Conservation (phyloP, 2,888 invertebrate species). For the Myopa tessellatipennis region DNA sequence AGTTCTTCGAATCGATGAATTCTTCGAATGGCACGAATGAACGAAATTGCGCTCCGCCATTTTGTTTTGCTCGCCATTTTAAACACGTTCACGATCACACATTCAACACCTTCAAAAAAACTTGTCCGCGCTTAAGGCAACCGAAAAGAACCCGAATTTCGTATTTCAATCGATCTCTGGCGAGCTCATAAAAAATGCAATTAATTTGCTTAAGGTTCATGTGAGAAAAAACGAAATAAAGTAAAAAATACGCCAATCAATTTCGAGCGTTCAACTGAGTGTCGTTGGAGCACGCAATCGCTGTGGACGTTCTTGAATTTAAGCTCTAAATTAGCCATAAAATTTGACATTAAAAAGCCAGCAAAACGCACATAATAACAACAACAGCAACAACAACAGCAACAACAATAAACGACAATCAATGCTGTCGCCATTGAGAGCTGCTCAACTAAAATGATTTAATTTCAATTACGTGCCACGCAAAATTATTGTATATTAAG, state of each 20-base stretch:
- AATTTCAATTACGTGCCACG: constrained; percentile 53
- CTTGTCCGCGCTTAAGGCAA: background rate
- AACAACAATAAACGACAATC: background rate
- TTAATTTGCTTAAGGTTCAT: constrained; percentile 18
- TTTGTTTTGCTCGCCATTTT: constrained; percentile 18
- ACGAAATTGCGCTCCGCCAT: background rate
- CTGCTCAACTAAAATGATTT: constrained; percentile 53
- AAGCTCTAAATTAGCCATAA: constrained; percentile 7
- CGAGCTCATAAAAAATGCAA: background rate
- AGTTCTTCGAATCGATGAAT: background rate
- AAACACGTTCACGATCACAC: constrained; percentile 5
- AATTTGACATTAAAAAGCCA: background rate
- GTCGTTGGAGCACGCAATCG: constrained; percentile 16
- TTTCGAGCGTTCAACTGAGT: constrained; percentile 11
- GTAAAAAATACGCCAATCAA: background rate
- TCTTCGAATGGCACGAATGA: background rate
- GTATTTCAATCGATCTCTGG: background rate
- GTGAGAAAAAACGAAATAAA: constrained; percentile 4
- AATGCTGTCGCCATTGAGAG: constrained; percentile 41
- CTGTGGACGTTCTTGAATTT: constrained; percentile 1
- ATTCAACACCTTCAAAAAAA: background rate
- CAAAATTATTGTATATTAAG: constrained; percentile 44
- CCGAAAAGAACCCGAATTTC: background rate
- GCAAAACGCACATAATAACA: background rate
- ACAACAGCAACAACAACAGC: constrained; percentile 5